These are phyloP conservation scores for Ceratitis capitata DNA, from an alignment of 1,140 invertebrate species.

Conservation along the genomic window DNA sequence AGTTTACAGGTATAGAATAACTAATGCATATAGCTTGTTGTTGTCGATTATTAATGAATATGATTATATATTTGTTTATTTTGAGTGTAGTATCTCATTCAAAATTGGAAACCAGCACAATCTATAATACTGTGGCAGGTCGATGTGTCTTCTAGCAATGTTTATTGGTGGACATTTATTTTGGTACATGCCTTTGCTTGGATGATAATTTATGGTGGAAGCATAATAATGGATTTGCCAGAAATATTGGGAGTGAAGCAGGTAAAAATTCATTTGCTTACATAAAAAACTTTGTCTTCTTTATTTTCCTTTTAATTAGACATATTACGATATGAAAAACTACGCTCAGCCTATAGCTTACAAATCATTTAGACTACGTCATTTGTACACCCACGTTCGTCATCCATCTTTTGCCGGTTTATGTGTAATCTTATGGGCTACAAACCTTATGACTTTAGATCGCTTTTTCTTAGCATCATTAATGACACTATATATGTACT, in stretches of 20 bases:
- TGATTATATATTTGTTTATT: conserved; percentile 43
- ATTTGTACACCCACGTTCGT: conserved; percentile 57
- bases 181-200: conserved; percentile 69
- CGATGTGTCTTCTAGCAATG: conserved; percentile 60
- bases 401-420: conserved; percentile 64
- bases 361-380: conserved; percentile 55
- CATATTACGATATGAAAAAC: conserved; percentile 56
- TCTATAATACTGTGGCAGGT: conserved; percentile 67
- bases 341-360: conserved; percentile 51
- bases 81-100: conserved; percentile 63
- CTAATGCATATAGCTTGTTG: neutral
- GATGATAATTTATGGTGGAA: conserved; percentile 72
- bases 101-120: conserved; percentile 65
- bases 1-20: conserved; percentile 59
- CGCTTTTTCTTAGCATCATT: conserved; percentile 66
- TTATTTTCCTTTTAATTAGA: conserved; percentile 33
- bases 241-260: conserved; percentile 73
- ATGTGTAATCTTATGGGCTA: conserved; percentile 55
- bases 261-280: conserved; percentile 47
- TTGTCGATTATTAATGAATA: neutral
- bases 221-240: conserved; percentile 71
- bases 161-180: conserved; percentile 66
- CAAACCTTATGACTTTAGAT: conserved; percentile 65
- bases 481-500: conserved; percentile 67
- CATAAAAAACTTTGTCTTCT: neutral